Evolutionary conservation across 2,888 invertebrate species (phyloP).

Genomic region (Amiota minor): DNA sequence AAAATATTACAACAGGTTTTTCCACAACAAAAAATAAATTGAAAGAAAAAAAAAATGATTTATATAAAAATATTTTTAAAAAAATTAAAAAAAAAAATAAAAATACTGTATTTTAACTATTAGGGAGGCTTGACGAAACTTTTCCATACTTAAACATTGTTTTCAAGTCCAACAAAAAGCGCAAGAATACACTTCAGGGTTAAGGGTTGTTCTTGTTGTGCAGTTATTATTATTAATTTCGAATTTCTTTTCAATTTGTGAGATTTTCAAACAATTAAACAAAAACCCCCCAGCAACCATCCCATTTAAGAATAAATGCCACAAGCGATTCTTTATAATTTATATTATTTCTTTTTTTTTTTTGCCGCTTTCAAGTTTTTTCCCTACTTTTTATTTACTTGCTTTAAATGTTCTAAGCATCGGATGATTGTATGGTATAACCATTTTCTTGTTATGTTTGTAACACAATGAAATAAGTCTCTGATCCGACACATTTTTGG

Average conservation of each 20-base stretch:
- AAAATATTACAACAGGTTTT: too few species aligned
- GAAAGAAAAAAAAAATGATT: too few species aligned
- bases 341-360: too few species aligned
- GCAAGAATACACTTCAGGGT: background rate
- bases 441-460: too few species aligned
- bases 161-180: background rate
- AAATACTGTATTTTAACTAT: background rate
- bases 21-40: too few species aligned
- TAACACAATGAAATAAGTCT: too few species aligned
- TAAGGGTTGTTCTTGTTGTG: background rate
- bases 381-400: too few species aligned
- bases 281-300: background rate
- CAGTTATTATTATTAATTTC: background rate
- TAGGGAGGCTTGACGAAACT: background rate
- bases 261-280: constrained; percentile 11
- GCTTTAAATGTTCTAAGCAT: too few species aligned
- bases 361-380: background rate
- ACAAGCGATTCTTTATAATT: constrained; percentile 18
- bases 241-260: background rate
- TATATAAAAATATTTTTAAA: background rate
- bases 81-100: background rate
- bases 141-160: background rate
- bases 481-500: too few species aligned
- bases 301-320: constrained; percentile 1
- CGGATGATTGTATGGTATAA: too few species aligned